These are phyloP conservation scores for Bungarus multicinctus DNA, from an alignment of 2,113 vertebrate genomes.

Conservation along the genomic window DNA sequence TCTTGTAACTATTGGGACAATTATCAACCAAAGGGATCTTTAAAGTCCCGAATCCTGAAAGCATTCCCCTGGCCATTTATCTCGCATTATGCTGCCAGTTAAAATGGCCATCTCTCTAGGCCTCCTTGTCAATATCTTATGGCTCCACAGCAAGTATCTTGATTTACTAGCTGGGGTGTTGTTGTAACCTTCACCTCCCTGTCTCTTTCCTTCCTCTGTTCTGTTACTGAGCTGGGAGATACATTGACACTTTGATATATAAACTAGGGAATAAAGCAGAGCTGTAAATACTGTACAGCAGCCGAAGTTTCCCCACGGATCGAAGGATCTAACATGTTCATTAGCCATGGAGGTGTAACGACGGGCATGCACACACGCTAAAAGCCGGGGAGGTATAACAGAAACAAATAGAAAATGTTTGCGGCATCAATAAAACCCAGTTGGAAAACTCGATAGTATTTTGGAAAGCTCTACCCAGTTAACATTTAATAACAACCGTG, in stretches of 20 bases:
- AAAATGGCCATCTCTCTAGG: conserved; percentile 64
- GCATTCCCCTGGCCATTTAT: conserved; percentile 44
- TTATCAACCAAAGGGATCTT: conserved; percentile 40
- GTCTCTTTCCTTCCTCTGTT: conserved; percentile 49
- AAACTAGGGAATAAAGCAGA: conserved; percentile 42
- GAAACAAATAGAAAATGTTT: conserved; percentile 5
- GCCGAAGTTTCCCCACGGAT: conserved; percentile 32
- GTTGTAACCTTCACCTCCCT: conserved; percentile 48
- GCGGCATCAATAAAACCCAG: conserved; percentile 46
- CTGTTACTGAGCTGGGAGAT: conserved; percentile 59
- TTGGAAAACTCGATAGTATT: conserved; percentile 22
- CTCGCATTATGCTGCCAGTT: conserved; percentile 52
- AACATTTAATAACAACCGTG: not conserved
- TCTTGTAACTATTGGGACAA: conserved; percentile 29
- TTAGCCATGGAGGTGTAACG: not conserved
- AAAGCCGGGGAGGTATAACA: accelerated
- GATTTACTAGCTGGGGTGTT: conserved; percentile 48
- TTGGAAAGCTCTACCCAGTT: conserved; percentile 32
- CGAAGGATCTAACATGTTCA: conserved; percentile 10
- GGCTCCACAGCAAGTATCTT: conserved; percentile 38
- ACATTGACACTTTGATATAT: conserved; percentile 57
- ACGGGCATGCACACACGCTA: not conserved
- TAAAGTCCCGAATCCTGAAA: conserved; percentile 13
- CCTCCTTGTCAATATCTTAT: conserved; percentile 48
- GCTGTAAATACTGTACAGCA: conserved; percentile 45